Evolutionary conservation across 2,797 vertebrate species (phyloP), one percentile per base, ranked within the genome.

Genomic region (Typhlichthys eigenmanni): DNA sequence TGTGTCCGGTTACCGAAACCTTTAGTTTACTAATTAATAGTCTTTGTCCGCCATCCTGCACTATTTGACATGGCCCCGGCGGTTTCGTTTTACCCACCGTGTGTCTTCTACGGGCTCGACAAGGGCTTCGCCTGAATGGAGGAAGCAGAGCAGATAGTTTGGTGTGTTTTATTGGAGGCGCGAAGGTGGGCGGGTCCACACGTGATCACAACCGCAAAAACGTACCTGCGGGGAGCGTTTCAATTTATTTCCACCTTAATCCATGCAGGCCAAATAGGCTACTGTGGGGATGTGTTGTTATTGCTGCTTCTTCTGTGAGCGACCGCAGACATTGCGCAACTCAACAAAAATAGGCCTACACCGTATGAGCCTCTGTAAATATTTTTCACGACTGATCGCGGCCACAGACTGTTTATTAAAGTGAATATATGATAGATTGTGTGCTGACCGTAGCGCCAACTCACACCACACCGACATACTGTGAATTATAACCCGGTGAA

Each of bases 201-300:
- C 76, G 77, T 85, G 81, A 82, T 50, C 75, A 11, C 24, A 24
- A 24, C 61, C n/a, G 80, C 71, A 53, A 62, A 71, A 61, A 66
- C 55, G 71, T 79, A 91, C 91, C 89, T 92, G 91, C 76, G 69
- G 79, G 80, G 78, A 38, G 75, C 67, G 74, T 71, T 13, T 57
- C 46, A 49, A 45, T 45, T 7, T 16, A 38, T 38, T 38, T 38
- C 8, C 34, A 38, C 34, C 34, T 38, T 38, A 38, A 38, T 38
- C 34, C 34, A 7, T 38, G 34, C 6, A 6, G 24, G 24, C 24
- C 24, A 24, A 24, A 24, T 24, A 24, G 24, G 24, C 24, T 24
- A 24, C 24, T 3, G 24, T 24, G 3, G 3, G 24, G 24, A 24
- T 24, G 24, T 24, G 24, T 24, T 24, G 24, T 3, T 24, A 2